Evolutionary conservation across 37 sponge, comb jelly and placozoan genomes (phyloP).

Genomic region (Hexactinellida sp.): DNA sequence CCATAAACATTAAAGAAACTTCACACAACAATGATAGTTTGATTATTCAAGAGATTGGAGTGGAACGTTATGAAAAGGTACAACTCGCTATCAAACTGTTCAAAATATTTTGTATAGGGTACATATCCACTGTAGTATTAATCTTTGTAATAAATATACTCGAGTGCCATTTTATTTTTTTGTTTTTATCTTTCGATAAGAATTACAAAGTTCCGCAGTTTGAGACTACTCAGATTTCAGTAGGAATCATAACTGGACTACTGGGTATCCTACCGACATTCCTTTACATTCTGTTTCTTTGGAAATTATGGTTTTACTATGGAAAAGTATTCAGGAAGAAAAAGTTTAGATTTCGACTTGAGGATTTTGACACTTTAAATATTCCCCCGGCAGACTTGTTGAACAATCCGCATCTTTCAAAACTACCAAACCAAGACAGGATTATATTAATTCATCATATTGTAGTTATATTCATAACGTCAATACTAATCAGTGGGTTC

Average conservation of each 20-base stretch:
- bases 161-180: neutral
- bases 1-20: neutral
- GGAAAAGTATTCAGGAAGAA: neutral
- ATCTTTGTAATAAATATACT: neutral
- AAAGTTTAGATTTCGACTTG: neutral
- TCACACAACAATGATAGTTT: neutral
- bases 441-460: neutral
- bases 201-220: neutral
- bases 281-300: neutral
- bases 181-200: neutral
- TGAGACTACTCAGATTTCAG: neutral
- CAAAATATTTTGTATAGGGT: neutral
- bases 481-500: neutral
- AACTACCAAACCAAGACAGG: constrained; percentile 3
- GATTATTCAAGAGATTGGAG: neutral
- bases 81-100: neutral
- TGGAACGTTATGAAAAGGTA: neutral
- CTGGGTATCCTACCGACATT: neutral
- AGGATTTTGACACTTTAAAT: neutral
- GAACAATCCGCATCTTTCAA: neutral
- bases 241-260: neutral
- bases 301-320: neutral
- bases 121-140: neutral
- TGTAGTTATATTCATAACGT: neutral
- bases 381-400: neutral